These are phyloP conservation scores for Zaprionus gabonicus DNA, from an alignment of 1,140 invertebrate species.

Conservation along the genomic window DNA sequence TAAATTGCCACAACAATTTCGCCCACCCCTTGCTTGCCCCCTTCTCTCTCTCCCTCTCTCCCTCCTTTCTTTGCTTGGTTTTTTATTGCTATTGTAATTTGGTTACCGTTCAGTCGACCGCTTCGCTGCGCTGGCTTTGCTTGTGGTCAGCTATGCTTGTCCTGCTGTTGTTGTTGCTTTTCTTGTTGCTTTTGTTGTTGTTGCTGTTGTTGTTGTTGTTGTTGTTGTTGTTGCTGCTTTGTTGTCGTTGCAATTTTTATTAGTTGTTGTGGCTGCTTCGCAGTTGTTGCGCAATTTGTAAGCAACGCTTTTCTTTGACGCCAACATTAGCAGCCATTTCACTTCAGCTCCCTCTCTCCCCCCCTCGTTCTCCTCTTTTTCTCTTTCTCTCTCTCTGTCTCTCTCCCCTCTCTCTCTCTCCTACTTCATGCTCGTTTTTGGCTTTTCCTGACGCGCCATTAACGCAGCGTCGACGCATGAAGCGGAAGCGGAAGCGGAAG, in stretches of 20 bases:
- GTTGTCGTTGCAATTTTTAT: slow-evolving; percentile 27
- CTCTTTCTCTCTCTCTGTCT: not conserved
- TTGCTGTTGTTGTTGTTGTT: not conserved
- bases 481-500: slow-evolving; percentile 47
- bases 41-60: not conserved
- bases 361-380: no score
- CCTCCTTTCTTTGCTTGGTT: not conserved
- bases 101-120: slow-evolving; percentile 57
- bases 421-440: not conserved
- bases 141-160: slow-evolving; percentile 26
- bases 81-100: slow-evolving; percentile 65
- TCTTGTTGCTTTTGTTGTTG: slow-evolving; percentile 1
- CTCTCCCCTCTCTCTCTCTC: not conserved
- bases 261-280: slow-evolving; percentile 19
- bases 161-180: slow-evolving; percentile 1
- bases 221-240: slow-evolving; percentile 5
- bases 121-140: slow-evolving; percentile 40
- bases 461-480: slow-evolving; percentile 55
- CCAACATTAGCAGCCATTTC: slow-evolving; percentile 58
- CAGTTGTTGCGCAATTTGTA: slow-evolving; percentile 43
- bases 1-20: not conserved
- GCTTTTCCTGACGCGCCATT: slow-evolving; percentile 56
- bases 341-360: not conserved
- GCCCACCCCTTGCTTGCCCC: not conserved
- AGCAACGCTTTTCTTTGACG: slow-evolving; percentile 58